Percentiles rank a stretch among this genome's conserved stretches.
Evolutionary conservation across 2,113 vertebrate genomes (phyloP).

Genomic region (Corythornis vintsioides): DNA sequence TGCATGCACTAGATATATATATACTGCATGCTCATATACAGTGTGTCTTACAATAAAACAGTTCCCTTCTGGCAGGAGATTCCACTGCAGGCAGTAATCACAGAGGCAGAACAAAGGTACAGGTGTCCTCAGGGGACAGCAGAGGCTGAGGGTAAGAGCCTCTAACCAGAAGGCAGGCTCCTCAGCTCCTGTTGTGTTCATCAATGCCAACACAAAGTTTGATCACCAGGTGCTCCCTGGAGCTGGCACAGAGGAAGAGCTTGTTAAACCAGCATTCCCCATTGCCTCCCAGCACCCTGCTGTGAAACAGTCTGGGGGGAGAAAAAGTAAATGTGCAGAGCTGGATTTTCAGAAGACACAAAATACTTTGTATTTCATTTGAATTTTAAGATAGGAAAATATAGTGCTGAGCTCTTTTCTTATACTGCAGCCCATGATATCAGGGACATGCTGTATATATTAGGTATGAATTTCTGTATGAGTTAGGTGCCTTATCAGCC

Average conservation of each 20-base stretch:
- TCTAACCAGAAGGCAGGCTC: not conserved
- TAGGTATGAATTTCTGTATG: not conserved
- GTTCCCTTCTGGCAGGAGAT: not conserved
- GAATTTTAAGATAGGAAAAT: not conserved
- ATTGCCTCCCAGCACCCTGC: not conserved
- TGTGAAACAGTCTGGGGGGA: not conserved
- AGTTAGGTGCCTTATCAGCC: not conserved
- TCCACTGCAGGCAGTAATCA: not conserved
- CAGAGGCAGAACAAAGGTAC: not conserved
- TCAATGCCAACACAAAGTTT: not conserved
- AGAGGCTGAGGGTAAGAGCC: not conserved
- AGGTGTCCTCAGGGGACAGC: not conserved
- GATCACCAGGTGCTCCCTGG: not conserved
- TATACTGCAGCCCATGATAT: not conserved
- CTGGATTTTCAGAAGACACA: not conserved
- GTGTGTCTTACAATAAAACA: not conserved
- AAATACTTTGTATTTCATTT: not conserved
- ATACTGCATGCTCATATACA: not conserved
- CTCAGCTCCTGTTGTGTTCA: not conserved
- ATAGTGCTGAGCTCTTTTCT: not conserved
- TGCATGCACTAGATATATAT: rapidly evolving
- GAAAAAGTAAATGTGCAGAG: not conserved
- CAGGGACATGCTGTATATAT: not conserved
- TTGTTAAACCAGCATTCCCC: not conserved
- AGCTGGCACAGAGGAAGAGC: not conserved